Evolutionary conservation across 2,888 invertebrate genomes (phyloP).

Genomic region (Tetropium fuscum): DNA sequence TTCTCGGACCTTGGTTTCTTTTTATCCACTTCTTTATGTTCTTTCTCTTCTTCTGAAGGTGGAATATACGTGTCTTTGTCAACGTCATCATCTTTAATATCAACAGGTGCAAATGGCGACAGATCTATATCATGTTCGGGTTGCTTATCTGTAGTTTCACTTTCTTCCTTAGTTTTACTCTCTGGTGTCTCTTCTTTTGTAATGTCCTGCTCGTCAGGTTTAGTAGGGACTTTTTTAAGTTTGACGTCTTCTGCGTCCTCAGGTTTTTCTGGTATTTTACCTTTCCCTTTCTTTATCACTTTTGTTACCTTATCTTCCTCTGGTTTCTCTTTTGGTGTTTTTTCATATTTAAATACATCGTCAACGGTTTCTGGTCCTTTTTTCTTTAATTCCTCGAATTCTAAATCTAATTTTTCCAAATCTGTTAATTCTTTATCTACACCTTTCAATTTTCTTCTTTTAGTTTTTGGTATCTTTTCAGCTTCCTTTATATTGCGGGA

Average conservation of each 20-base stretch:
- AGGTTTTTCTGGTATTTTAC: constrained; percentile 62
- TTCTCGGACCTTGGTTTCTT: constrained; percentile 41
- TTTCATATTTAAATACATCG: constrained; percentile 49
- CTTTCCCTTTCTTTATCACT: constrained; percentile 71
- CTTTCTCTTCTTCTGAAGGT: not conserved
- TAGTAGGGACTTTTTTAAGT: constrained; percentile 68
- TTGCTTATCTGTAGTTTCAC: not conserved
- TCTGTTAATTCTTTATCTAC: constrained; percentile 44
- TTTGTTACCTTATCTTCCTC: constrained; percentile 52
- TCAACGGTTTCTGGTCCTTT: constrained; percentile 39
- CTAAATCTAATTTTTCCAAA: constrained; percentile 46
- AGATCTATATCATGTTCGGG: constrained; percentile 16
- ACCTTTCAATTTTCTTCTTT: constrained; percentile 53
- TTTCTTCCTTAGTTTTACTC: constrained; percentile 5
- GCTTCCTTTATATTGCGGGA: constrained; percentile 65
- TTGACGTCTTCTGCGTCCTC: constrained; percentile 63
- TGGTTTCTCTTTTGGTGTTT: constrained; percentile 55
- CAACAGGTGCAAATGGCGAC: constrained; percentile 8
- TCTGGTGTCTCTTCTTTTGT: constrained; percentile 49
- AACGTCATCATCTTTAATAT: not conserved
- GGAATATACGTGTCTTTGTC: not conserved
- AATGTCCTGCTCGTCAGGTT: constrained; percentile 44
- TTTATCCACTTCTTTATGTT: constrained; percentile 27
- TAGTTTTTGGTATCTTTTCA: constrained; percentile 44
- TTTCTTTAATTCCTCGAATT: constrained; percentile 50